A percentile compares a stretch with the other conserved stretches of the same genome.
Conservation (phyloP, 1,140 invertebrate genomes). For the Tetraneura akinire region DNA sequence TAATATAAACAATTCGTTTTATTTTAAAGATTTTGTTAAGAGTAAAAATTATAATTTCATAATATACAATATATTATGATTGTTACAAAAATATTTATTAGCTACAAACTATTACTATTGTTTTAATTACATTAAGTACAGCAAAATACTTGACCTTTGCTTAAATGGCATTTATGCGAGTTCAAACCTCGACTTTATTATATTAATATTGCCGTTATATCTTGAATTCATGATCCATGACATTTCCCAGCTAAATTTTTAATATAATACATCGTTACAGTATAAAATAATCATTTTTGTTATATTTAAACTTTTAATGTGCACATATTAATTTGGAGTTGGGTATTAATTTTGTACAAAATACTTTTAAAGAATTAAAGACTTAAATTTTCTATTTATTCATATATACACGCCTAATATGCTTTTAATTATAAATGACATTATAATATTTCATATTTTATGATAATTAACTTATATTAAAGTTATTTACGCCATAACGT, state of each 20-base stretch:
- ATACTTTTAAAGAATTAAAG: no score
- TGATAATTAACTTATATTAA: no score
- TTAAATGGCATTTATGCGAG: slow-evolving; percentile 30
- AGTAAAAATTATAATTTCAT: no score
- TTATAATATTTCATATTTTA: no score
- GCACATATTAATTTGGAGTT: background rate
- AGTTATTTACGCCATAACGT: no score
- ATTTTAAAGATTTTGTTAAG: no score
- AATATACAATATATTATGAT: no score
- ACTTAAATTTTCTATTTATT: no score
- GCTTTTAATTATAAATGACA: no score
- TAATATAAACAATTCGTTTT: no score
- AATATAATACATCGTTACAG: background rate
- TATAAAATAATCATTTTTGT: background rate
- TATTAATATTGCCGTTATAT: background rate
- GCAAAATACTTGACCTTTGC: slow-evolving; percentile 34
- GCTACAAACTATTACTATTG: background rate
- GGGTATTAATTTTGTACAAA: background rate
- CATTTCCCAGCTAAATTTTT: background rate
- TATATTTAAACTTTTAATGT: background rate
- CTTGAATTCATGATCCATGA: slow-evolving; percentile 27
- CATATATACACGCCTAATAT: no score
- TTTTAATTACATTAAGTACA: slow-evolving; percentile 43
- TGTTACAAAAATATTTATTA: no score
- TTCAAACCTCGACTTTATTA: slow-evolving; percentile 5